Base-by-base conservation (phyloP, 2,888 invertebrate genomes). In the Bhutanitis thaidina region DNA sequence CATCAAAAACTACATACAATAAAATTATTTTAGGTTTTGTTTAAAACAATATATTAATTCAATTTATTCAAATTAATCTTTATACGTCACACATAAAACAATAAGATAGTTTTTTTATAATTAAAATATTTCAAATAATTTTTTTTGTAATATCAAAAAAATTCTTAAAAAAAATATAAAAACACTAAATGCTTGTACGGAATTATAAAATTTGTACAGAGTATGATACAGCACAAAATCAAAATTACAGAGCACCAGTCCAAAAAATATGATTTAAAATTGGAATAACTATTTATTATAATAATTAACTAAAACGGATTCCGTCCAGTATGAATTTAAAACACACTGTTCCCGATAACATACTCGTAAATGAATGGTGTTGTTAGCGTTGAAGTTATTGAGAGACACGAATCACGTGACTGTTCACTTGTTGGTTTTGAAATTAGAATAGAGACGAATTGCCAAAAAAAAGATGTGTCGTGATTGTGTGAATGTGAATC, bases 131-230 rank as follows among this genome's bases (percentile, higher is more conserved):
- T 38, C 14, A 29, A 38, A 43, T 13, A 25, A 38, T 43, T 50
- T 35, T 35, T 47, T 30, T 47, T 27, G 35, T 27, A 46, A 45
- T 16, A 46, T 34, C 12, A 49, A 29, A 49, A 54, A 57, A 58
- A 60, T 59, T 53, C 56, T 58, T 56, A 61, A 59, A 59, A 54
- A 60, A 45, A 58, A 53, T 59, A 50, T 49, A 66, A 60, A 59
- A 61, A 54, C 50, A 50, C 67, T 84, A 84, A 84, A 84, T 84
- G 84, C 84, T 73, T 74, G 66, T 43, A 60, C 65, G 83, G 83
- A 83, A 83, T 83, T 67, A 68, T 67, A 66, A 49, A 54, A 56
- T 60, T 62, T 60, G 58, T 60, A 63, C 55, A 59, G 13, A 32
- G 29, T 35, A 53, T 15, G 62, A 10, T 14, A 35, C 7, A 13